Evolutionary conservation across 2,113 vertebrate species (phyloP), one percentile per base, ranked within the genome.

Genomic region (Irena cyanogastra): DNA sequence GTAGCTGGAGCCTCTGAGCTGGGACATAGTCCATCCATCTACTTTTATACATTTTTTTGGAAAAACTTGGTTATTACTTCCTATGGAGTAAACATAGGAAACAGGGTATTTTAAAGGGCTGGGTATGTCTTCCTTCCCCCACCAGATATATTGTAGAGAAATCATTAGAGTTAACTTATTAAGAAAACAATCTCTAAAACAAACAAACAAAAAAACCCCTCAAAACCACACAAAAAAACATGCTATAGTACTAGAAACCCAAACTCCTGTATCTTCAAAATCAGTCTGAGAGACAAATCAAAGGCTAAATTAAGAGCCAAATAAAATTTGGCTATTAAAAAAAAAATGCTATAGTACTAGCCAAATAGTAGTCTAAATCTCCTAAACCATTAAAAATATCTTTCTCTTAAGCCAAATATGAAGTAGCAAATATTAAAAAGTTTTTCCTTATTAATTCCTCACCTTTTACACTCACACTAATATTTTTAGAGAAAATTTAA

Each of bases 221-320:
- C 42, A 33, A 68, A 33, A 21, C 4, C 9, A 37, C 6, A 39
- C n/a, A 26, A 59, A 44, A 41, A n/a, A n/a, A n/a, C n/a, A n/a
- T n/a, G n/a, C n/a, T n/a, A n/a, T n/a, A n/a, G n/a, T n/a, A n/a
- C n/a, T n/a, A n/a, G n/a, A n/a, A n/a, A n/a, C 3, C 2, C 20
- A 50, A 56, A 39, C 3, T 27, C 4, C 2, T 1, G 1, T 16
- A 26, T 31, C 4, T 54, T 74, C 16, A 41, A 47, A 59, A 3
- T 9, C 16, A 68, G 7, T 31, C 16, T n/a, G 33, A 56, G 2
- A 50, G 50, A 10, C 23, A 80, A 60, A 41, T 30, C 24, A 49
- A 3, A 24, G 13, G 15, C 27, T 86, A 68, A 59, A 68, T 33
- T 59, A 44, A 37, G 3, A 76, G 21, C 9, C 21, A 68, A 86